These are phyloP conservation scores for Typhlichthys eigenmanni DNA, from an alignment of 2,797 vertebrate species.

Conservation along the genomic window DNA sequence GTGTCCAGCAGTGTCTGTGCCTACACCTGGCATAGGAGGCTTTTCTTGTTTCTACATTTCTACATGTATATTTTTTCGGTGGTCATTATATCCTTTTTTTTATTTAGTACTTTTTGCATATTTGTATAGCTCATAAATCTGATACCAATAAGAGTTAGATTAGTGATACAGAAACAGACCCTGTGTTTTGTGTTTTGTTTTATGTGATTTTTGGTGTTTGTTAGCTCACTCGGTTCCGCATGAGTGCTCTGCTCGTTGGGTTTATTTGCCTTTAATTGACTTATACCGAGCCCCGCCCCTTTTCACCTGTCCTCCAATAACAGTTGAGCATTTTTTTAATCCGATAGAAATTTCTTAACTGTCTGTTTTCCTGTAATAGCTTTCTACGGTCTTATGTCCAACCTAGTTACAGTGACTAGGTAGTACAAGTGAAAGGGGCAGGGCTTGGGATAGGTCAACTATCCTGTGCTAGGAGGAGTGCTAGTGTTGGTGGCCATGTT, in stretches of 20 bases:
- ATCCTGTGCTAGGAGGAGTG: slow-evolving; percentile 13
- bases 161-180: slow-evolving; percentile 24
- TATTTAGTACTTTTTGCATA: slow-evolving; percentile 6
- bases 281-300: too few relatives aligned
- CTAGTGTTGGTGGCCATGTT: slow-evolving; percentile 17
- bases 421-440: too few relatives aligned
- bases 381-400: too few relatives aligned
- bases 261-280: slow-evolving; percentile 55
- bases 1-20: slow-evolving; percentile 49
- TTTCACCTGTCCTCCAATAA: too few relatives aligned
- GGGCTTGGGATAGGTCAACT: too few relatives aligned
- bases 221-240: slow-evolving; percentile 5
- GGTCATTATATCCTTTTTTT: slow-evolving; percentile 25
- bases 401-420: too few relatives aligned
- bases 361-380: too few relatives aligned
- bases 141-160: slow-evolving; percentile 27
- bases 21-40: slow-evolving; percentile 59
- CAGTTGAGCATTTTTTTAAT: too few relatives aligned
- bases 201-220: neutral
- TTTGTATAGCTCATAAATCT: slow-evolving; percentile 3
- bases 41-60: slow-evolving; percentile 57
- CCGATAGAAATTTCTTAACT: too few relatives aligned
- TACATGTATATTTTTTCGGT: slow-evolving; percentile 5
- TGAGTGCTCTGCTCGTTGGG: slow-evolving; percentile 35
- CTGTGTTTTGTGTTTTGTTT: slow-evolving; percentile 33